Base-by-base conservation (phyloP, 1,140 invertebrate genomes). In the Linepithema humile region DNA sequence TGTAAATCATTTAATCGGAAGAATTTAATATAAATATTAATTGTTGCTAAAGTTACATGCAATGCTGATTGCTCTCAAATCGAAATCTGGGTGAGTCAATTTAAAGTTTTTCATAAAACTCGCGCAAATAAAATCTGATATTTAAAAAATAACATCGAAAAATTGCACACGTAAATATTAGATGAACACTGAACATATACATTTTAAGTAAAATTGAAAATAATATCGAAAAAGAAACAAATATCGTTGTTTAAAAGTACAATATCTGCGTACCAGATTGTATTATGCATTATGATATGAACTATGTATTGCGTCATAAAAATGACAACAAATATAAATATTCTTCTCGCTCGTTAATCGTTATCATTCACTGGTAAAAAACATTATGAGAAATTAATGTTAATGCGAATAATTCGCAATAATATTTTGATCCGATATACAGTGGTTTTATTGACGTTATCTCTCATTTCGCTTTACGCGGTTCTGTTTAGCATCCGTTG, bases 331-430 rank as follows among this genome's bases (percentile, higher is more conserved):
- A 2, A 43, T 59, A 5, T 74, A 29, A 74, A 74, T 77, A 77
- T 65, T 77, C 65, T 64, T 6, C 3, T n/a, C n/a, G 38, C 38
- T 15, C 9, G n/a, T 40, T 17, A 7, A 10, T 38, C 20, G 29
- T 10, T 35, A n/a, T 64, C 6, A n/a, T 12, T 50, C 12, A 23
- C 62, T 9, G 26, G 59, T 55, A 20, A 38, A 40, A 38, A 64
- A 23, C 23, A 43, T 53, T 38, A 38, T 23, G 20, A n/a, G 7
- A 20, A 15, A 32, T 64, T 50, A 32, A 45, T 35, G 17, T 55
- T 55, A 40, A 85, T 38, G 35, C 23, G 40, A 77, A 70, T 57
- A 40, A 85, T 75, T 57, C 26, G 23, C 40, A 50, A 55, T 26
- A 35, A 65, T 62, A 9, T 0, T 35, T n/a, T 60, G 45, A n/a